Evolutionary conservation across 2,113 vertebrate genomes (phyloP).

Genomic region (Oncorhynchus clarkii): DNA sequence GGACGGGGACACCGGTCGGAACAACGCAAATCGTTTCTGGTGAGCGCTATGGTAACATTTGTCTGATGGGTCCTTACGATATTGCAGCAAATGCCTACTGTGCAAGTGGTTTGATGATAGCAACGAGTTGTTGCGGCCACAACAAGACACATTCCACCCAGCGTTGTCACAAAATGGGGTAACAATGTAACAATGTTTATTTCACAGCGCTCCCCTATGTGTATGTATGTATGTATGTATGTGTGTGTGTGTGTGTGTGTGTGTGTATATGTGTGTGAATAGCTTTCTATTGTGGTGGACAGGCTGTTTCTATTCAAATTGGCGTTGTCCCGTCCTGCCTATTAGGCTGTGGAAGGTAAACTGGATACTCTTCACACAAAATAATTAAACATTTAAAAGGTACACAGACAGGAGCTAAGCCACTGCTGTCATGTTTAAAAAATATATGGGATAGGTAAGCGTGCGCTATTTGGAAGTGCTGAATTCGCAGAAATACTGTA

Average conservation of each 20-base stretch:
- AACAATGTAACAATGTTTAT: slow-evolving; percentile 48
- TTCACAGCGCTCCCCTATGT: slow-evolving; percentile 5
- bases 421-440: too few species aligned
- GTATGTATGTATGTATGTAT: background rate
- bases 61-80: background rate
- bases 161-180: slow-evolving; percentile 18
- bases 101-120: background rate
- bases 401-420: background rate
- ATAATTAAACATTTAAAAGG: background rate
- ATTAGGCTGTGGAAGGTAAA: background rate
- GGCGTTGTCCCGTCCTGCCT: background rate
- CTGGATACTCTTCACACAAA: background rate
- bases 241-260: background rate
- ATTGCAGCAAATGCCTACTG: background rate
- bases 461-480: too few species aligned
- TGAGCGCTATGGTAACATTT: slow-evolving; percentile 31
- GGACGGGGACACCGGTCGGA: slow-evolving; percentile 69
- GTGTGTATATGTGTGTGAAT: background rate
- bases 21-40: slow-evolving; percentile 67
- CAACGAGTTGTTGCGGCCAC: background rate
- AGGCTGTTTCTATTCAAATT: background rate
- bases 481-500: too few species aligned
- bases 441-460: too few species aligned
- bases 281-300: slow-evolving; percentile 4
- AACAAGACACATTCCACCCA: background rate